A percentile compares a stretch with the other conserved stretches of the same genome.
phyloP scores from a whole-genome alignment of 2,888 invertebrate species.

The Rhorus exstirpatorius region DNA sequence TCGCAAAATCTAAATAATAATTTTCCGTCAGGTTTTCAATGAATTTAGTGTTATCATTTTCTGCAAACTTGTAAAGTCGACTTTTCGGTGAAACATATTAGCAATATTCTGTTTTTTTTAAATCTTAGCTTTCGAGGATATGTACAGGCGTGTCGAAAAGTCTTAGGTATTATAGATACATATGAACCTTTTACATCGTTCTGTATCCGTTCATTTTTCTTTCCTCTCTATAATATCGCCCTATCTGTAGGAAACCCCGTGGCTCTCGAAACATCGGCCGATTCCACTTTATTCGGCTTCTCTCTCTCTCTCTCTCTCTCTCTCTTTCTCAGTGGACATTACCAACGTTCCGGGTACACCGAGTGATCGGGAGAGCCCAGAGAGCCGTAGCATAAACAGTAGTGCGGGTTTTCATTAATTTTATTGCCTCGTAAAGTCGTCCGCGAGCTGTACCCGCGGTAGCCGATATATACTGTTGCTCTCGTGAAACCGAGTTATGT shows the following conservation, averaged over 20 bases:
- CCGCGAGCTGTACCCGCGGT: slow-evolving; percentile 66
- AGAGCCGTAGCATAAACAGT: slow-evolving; percentile 72
- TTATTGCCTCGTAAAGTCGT: slow-evolving; percentile 77
- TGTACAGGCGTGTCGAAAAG: too few species aligned
- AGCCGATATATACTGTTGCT: slow-evolving; percentile 57
- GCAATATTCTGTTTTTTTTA: too few species aligned
- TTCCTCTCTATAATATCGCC: slow-evolving; percentile 16
- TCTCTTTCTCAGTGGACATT: slow-evolving; percentile 36
- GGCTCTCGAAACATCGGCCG: slow-evolving; percentile 56
- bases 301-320: slow-evolving; percentile 7
- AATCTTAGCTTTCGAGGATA: too few species aligned
- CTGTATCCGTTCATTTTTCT: slow-evolving; percentile 26
- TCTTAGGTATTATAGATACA: too few species aligned
- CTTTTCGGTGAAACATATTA: too few species aligned
- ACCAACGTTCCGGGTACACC: slow-evolving; percentile 39
- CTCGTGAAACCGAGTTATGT: slow-evolving; percentile 29
- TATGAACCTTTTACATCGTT: background rate
- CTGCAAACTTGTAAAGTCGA: too few species aligned
- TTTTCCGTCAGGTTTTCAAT: too few species aligned
- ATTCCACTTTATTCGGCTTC: slow-evolving; percentile 62
- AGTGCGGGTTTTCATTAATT: slow-evolving; percentile 77
- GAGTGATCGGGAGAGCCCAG: slow-evolving; percentile 34
- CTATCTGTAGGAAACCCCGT: slow-evolving; percentile 57
- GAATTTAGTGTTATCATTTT: too few species aligned
- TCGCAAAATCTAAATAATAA: too few species aligned